Evolutionary conservation across 2,113 vertebrate species (phyloP).

Genomic region (Conger conger): DNA sequence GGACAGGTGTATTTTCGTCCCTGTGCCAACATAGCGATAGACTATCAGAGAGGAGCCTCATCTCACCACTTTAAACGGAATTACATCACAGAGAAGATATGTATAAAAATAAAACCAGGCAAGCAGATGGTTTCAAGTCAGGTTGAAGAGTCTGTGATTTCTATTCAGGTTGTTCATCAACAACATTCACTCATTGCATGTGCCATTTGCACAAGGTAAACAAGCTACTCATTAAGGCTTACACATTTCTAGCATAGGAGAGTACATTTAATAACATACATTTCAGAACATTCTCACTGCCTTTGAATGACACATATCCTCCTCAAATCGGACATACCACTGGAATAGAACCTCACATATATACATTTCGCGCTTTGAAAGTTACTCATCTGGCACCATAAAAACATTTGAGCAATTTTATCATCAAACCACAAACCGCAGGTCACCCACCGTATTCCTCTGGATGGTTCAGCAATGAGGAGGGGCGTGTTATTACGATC

Average conservation of each 20-base stretch:
- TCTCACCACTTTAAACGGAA: no score
- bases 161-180: slow-evolving; percentile 31
- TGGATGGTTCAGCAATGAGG: slow-evolving; percentile 57
- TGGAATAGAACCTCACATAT: not conserved
- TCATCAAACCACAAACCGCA: slow-evolving; percentile 32
- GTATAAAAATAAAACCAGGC: not conserved
- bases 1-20: slow-evolving; percentile 42
- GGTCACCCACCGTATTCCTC: not conserved
- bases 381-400: not conserved
- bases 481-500: slow-evolving; percentile 63
- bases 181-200: slow-evolving; percentile 16
- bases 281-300: not conserved
- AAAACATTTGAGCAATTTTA: slow-evolving; percentile 6
- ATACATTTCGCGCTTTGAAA: not conserved
- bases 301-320: not conserved
- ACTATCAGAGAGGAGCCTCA: no score
- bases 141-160: not conserved
- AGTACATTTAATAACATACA: not conserved
- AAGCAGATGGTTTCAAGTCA: not conserved
- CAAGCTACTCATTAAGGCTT: slow-evolving; percentile 33
- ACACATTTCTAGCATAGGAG: slow-evolving; percentile 25
- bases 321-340: not conserved
- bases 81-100: slow-evolving; percentile 9
- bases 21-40: slow-evolving; percentile 8
- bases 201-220: slow-evolving; percentile 22